Conservation (phyloP, 2,797 vertebrate genomes). For the Sorex maritimensis region DNA sequence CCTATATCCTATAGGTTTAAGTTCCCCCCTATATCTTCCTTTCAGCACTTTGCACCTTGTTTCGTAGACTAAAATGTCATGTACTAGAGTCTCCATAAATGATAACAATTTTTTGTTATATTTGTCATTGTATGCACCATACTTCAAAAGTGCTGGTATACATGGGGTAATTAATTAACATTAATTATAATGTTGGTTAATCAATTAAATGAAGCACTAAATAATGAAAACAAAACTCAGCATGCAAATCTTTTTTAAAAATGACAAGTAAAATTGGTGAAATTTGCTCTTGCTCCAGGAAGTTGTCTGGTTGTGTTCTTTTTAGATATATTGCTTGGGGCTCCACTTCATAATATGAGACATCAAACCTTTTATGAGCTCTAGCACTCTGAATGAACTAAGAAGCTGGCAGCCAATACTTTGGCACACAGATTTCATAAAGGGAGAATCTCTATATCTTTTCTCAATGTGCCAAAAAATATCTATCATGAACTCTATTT, state of each 20-base stretch:
- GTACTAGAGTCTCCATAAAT: background rate
- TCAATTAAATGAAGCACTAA: constrained; percentile 26
- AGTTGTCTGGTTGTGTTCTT: background rate
- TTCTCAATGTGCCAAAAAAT: constrained; percentile 34
- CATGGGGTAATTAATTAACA: background rate
- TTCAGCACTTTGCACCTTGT: background rate
- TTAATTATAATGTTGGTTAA: background rate
- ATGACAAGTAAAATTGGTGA: background rate
- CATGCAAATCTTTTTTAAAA: background rate
- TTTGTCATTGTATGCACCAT: background rate
- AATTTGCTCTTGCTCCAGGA: constrained; percentile 13
- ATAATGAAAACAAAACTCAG: constrained; percentile 28
- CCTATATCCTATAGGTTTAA: background rate
- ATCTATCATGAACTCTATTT: constrained; percentile 42
- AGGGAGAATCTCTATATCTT: background rate
- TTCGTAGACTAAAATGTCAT: background rate
- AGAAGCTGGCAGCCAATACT: background rate
- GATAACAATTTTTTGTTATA: background rate
- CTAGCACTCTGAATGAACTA: constrained; percentile 2
- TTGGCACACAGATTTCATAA: background rate
- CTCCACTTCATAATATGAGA: constrained; percentile 29
- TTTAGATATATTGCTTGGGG: background rate
- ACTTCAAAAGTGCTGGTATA: background rate
- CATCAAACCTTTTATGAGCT: background rate
- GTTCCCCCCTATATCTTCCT: background rate